Base-by-base conservation (phyloP, 2,888 invertebrate genomes). In the Andrena flavipes region DNA sequence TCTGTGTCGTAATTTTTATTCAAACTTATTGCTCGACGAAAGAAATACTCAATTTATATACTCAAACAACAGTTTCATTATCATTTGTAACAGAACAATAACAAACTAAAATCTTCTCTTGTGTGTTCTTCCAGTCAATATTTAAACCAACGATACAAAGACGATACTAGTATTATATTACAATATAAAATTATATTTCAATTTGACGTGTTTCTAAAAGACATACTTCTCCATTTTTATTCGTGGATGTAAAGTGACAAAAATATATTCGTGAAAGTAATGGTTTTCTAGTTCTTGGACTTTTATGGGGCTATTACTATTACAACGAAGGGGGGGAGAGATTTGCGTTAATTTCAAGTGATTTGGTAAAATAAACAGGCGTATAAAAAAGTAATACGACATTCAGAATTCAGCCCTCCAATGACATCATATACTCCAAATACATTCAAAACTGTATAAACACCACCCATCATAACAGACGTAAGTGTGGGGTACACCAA, bases 331-430 rank as follows among this genome's bases (percentile, higher is more conserved):
- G 26, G 30, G 26, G 20, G 23, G 10, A 54, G 42, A 49, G 60
- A 5, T 16, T 67, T 59, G 20, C 65, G 63, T 49, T 56, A 67
- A 54, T 74, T 79, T 54, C 20, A 60, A 69, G 26, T 48, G 23
- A 74, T 59, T 54, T 48, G 33, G 6, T 65, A 64, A 74, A 56
- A 64, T 56, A 13, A 71, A 77, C 48, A 60, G 5, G 16, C 20
- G 29, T 68, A 26, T 71, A 51, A 70, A 59, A 56, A 73, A 59
- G 16, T 69, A 79, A 87, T 68, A 80, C 48, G 77, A 85, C 84
- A 85, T 76, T 80, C 76, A 87, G 76, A 86, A 87, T 78, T 87
- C 87, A 86, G 84, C 84, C 84, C 87, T 85, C 75, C 86, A 89
- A 86, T 88, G 83, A 77, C 54, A 80, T 62, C 74, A 76, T 63